Percentiles rank a stretch among this genome's conserved stretches.
phyloP scores from a whole-genome alignment of 2,888 invertebrate species.

The Amphipyra tragopoginis region DNA sequence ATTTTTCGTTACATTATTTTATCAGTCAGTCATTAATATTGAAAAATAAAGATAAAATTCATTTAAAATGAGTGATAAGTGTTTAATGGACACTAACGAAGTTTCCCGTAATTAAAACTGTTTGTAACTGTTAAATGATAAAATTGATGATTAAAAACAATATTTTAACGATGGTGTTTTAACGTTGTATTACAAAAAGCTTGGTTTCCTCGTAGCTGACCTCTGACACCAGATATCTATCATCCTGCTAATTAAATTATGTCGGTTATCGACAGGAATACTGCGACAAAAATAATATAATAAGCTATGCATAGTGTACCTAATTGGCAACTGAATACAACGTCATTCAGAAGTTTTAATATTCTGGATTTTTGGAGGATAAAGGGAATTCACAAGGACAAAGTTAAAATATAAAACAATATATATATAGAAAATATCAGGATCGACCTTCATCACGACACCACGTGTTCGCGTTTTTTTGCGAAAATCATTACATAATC shows the following conservation, averaged over 20 bases:
- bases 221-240: conserved; percentile 84
- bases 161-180: conserved; percentile 72
- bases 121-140: conserved; percentile 77
- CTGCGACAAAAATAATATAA: conserved; percentile 56
- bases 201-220: conserved; percentile 79
- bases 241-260: conserved; percentile 77
- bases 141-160: conserved; percentile 75
- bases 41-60: conserved; percentile 71
- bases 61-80: conserved; percentile 74
- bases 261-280: conserved; percentile 60
- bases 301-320: conserved; percentile 30
- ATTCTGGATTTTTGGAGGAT: neutral
- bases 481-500: too few relatives aligned
- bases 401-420: neutral
- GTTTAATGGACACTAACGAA: conserved; percentile 74
- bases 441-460: too few relatives aligned
- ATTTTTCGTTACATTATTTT: conserved; percentile 43
- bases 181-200: conserved; percentile 60
- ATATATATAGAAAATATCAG: neutral
- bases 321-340: conserved; percentile 42
- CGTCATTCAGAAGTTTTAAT: conserved; percentile 2
- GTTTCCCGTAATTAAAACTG: conserved; percentile 85
- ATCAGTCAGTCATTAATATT: conserved; percentile 62
- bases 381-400: neutral
- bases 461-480: too few relatives aligned